Conservation (phyloP, 35 echinoderm and acorn worm genomes). For the Nesometra sesokonis region DNA sequence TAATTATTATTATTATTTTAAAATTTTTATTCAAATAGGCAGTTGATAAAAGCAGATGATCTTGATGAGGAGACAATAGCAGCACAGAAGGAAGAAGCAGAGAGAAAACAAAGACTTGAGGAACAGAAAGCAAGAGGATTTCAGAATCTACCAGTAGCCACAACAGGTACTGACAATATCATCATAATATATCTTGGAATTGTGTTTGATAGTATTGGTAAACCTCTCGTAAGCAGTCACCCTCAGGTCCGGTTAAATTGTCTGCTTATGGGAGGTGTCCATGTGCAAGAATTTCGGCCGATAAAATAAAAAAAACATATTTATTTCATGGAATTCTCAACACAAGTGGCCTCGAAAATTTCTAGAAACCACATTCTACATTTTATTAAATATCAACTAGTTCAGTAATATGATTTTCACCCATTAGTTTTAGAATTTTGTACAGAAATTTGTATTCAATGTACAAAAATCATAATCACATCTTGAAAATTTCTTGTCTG, state of each 20-base stretch:
- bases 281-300: too few species aligned
- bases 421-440: too few species aligned
- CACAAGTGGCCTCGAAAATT: too few species aligned
- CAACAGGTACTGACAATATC: neutral
- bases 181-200: neutral
- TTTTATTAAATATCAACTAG: too few species aligned
- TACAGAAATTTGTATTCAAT: too few species aligned
- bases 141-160: neutral
- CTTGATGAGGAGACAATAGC: slow-evolving; percentile 52
- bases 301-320: too few species aligned
- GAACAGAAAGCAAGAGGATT: slow-evolving; percentile 50
- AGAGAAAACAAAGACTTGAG: slow-evolving; percentile 74
- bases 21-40: slow-evolving; percentile 1
- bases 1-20: neutral
- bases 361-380: too few species aligned
- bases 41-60: slow-evolving; percentile 44
- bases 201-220: neutral
- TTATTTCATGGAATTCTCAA: too few species aligned
- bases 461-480: too few species aligned
- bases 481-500: too few species aligned
- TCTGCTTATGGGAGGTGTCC: too few species aligned
- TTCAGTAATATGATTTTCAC: too few species aligned
- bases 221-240: neutral
- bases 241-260: neutral
- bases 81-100: slow-evolving; percentile 76